Base-by-base conservation (phyloP, 1,140 invertebrate species). In the Littorina saxatilis region DNA sequence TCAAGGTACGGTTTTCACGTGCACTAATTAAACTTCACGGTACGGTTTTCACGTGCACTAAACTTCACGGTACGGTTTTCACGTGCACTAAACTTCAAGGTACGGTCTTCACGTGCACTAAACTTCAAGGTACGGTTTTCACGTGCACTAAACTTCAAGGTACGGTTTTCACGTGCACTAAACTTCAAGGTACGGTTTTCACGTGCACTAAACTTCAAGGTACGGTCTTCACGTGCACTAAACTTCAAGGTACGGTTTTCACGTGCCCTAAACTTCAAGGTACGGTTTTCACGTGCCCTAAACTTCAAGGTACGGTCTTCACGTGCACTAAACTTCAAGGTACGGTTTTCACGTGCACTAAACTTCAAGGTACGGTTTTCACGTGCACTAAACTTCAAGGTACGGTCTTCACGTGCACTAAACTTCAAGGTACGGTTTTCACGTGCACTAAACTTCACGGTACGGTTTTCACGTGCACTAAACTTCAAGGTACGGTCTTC, bases 11-110 rank as follows among this genome's bases (percentile, higher is more conserved):
- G 20, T 63, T 23, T 66, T 17, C 43, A 47, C 43, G 43, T 47
- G n/a, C n/a, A n/a, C n/a, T n/a, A n/a, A n/a, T n/a, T n/a, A 52
- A 95, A 95, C 72, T 95, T 97, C 81, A 95, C 96, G 92, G 92
- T 92, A 29, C n/a, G 4, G 20, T 63, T 23, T 66, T 17, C 43
- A 47, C 43, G 43, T 47, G 94, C 95, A 40, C 93, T 93, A 52
- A 95, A 95, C 72, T 95, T 97, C 81, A 95, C 96, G 92, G 92
- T 92, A 29, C n/a, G 4, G 20, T 63, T 23, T 66, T 17, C 43
- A 47, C 43, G 43, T 47, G 94, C 95, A 40, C 93, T 93, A 52
- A 95, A 95, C 72, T 95, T 97, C 81, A 95, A 96, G 92, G 92
- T 92, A 29, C n/a, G 4, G 20, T 63, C 23, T 66, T 17, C 43